These are phyloP conservation scores for Metacarcinus magister DNA, from an alignment of 2,888 invertebrate species.

Conservation along the genomic window DNA sequence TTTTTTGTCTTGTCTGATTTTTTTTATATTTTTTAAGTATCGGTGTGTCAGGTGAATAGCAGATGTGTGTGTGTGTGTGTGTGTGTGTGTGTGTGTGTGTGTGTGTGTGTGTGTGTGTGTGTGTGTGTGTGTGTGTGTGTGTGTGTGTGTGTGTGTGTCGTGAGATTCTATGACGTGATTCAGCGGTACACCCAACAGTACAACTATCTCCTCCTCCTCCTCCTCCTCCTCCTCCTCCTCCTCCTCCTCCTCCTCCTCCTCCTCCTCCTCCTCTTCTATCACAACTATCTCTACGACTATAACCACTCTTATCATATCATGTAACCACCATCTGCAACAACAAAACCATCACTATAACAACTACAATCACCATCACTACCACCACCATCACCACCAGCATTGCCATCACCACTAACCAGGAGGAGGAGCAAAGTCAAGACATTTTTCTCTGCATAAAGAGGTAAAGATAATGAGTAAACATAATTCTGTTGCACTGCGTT, in stretches of 20 bases:
- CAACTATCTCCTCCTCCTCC: not conserved
- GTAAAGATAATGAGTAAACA: not conserved
- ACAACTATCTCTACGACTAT: not conserved
- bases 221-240: not conserved
- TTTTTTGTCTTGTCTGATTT: not conserved
- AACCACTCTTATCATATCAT: too few relatives aligned
- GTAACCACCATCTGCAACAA: too few relatives aligned
- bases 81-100: slow-evolving; percentile 49
- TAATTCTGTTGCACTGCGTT: not conserved
- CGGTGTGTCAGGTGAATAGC: not conserved
- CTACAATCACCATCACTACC: not conserved
- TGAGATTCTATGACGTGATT: not conserved
- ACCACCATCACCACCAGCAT: not conserved
- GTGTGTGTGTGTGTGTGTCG: not conserved
- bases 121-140: slow-evolving; percentile 52
- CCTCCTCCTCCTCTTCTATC: not conserved
- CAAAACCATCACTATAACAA: not conserved
- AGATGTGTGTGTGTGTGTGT: not conserved
- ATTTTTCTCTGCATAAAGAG: not conserved
- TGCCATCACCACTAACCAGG: not conserved
- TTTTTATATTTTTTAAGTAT: not conserved
- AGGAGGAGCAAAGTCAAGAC: not conserved
- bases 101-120: slow-evolving; percentile 61
- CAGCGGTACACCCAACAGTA: not conserved
- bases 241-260: not conserved